A percentile compares a stretch with the other conserved stretches of the same genome.
These are phyloP conservation scores for Gymnoscopelus braueri DNA, from an alignment of 2,797 vertebrate genomes.

Conservation along the genomic window DNA sequence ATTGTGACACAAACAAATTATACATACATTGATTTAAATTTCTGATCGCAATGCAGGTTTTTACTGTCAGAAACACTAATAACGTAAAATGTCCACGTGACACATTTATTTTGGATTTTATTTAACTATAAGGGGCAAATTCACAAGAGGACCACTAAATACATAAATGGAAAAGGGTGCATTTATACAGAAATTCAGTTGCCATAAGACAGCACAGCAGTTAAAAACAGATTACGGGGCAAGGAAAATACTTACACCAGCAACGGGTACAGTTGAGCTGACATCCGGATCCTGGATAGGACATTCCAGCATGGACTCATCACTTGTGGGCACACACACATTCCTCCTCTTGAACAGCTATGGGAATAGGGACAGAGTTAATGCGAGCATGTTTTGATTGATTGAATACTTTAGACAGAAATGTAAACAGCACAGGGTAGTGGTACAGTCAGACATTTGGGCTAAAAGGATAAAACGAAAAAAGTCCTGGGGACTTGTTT, in stretches of 20 bases:
- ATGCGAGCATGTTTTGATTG: no score
- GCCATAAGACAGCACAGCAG: background rate
- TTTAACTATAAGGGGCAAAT: background rate
- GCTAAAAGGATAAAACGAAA: no score
- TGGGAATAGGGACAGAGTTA: conserved; percentile 26
- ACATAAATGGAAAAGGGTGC: background rate
- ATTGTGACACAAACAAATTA: background rate
- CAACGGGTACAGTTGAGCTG: conserved; percentile 89
- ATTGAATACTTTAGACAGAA: no score
- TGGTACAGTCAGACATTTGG: no score
- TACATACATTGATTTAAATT: background rate
- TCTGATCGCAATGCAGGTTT: background rate
- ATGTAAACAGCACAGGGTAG: no score
- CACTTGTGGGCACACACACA: conserved; percentile 84
- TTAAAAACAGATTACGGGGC: background rate
- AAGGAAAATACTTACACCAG: conserved; percentile 78
- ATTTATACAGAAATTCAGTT: background rate
- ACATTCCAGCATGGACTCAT: conserved; percentile 90
- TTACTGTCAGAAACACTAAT: background rate
- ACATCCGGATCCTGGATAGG: conserved; percentile 92
- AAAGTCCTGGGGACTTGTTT: no score
- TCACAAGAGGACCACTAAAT: background rate
- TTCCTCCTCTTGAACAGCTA: conserved; percentile 93
- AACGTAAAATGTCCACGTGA: background rate
- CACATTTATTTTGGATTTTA: background rate